Percentiles rank a stretch among this genome's conserved stretches.
phyloP scores from a whole-genome alignment of 92 coral and sea anemone genomes.

The Ricordea florida region DNA sequence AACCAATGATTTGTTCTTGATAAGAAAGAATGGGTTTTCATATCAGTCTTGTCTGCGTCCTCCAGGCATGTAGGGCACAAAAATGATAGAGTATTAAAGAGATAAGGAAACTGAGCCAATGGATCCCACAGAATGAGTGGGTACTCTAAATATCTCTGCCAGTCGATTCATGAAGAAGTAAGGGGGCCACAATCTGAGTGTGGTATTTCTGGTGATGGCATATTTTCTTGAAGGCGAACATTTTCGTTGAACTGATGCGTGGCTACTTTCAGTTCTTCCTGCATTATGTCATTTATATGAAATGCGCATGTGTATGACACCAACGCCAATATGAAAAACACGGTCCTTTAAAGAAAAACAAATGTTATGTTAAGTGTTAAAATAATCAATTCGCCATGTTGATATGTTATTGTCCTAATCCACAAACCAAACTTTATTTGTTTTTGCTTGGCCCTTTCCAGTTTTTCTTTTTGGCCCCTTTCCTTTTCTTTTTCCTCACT shows the following conservation, averaged over 20 bases:
- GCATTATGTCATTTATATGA: conserved; percentile 6
- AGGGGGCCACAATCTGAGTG: conserved; percentile 22
- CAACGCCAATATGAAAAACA: conserved; percentile 12
- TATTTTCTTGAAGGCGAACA: conserved; percentile 26
- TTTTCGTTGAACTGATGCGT: conserved; percentile 25
- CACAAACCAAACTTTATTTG: too few species aligned
- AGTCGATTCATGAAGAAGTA: neutral
- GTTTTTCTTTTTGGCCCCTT: too few species aligned
- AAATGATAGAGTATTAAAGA: conserved; percentile 9
- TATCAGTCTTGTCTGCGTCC: conserved; percentile 9
- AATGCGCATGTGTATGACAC: conserved; percentile 19
- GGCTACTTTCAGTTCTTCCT: conserved; percentile 20
- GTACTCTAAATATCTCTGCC: conserved; percentile 40
- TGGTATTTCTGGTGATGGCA: conserved; percentile 30
- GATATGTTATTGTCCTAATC: too few species aligned
- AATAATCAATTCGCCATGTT: too few species aligned
- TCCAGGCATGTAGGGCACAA: conserved; percentile 34
- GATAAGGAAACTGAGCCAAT: conserved; percentile 12
- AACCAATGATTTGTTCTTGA: conserved; percentile 37
- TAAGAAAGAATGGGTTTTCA: conserved; percentile 9
- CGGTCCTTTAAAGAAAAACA: neutral
- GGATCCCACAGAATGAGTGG: conserved; percentile 55
- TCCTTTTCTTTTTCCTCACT: too few species aligned
- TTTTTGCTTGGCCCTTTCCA: too few species aligned
- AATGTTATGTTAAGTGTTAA: too few species aligned